phyloP scores from a whole-genome alignment of 2,888 invertebrate genomes.

The Drosophila fulvimacula region DNA sequence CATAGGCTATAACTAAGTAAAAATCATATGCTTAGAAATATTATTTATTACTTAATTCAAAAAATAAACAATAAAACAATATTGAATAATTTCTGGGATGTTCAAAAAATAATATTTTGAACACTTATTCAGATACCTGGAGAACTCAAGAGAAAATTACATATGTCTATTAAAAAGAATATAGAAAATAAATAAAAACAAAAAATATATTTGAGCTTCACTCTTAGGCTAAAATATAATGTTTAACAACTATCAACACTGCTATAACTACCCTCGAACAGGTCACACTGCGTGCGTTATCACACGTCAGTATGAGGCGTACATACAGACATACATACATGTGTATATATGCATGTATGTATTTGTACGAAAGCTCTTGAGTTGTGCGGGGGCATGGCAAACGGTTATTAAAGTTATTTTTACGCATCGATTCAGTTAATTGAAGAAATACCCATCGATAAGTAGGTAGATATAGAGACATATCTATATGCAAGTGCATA shows the following conservation, averaged over 20 bases:
- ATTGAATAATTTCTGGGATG: too few relatives aligned
- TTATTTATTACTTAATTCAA: too few relatives aligned
- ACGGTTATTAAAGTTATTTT: conserved; percentile 73
- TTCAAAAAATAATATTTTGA: not conserved
- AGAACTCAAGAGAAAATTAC: not conserved
- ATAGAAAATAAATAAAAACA: not conserved
- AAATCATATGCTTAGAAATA: too few relatives aligned
- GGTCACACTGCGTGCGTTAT: conserved; percentile 2
- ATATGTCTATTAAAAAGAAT: not conserved
- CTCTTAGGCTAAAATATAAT: not conserved
- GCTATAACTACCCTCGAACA: conserved; percentile 34
- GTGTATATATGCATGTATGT: not conserved
- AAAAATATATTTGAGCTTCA: not conserved
- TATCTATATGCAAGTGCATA: not conserved
- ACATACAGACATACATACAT: not conserved
- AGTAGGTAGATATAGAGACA: not conserved
- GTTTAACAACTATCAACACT: not conserved
- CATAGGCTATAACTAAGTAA: not conserved
- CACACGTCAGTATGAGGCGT: not conserved
- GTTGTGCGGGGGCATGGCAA: conserved; percentile 35
- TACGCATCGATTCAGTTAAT: conserved; percentile 76
- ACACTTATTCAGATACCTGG: not conserved
- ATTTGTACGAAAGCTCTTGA: conserved; percentile 30
- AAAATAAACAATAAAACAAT: too few relatives aligned
- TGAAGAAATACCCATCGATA: conserved; percentile 55